A percentile compares a stretch with the other conserved stretches of the same genome.
phyloP scores from a whole-genome alignment of 2,888 invertebrate genomes.

The Elgonia sp. region DNA sequence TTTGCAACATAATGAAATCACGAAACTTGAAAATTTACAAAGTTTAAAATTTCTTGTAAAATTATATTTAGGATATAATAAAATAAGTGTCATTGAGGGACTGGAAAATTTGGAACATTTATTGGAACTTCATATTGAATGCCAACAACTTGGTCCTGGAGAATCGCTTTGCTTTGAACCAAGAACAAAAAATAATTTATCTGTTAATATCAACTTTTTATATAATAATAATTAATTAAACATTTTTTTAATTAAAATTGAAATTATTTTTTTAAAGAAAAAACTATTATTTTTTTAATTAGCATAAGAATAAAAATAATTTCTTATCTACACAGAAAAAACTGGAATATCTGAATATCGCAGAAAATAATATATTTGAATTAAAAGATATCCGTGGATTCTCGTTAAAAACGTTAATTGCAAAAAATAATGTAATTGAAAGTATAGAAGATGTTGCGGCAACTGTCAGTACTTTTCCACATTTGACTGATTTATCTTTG shows the following conservation, averaged over 20 bases:
- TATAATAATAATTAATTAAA: no score
- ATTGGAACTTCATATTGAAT: conserved; percentile 91
- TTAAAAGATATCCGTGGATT: conserved; percentile 86
- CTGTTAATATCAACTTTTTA: conserved; percentile 86
- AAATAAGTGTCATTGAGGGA: conserved; percentile 91
- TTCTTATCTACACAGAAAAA: conserved; percentile 86
- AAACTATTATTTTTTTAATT: no score
- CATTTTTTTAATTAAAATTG: no score
- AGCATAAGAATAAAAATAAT: no score
- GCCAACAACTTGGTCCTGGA: conserved; percentile 88
- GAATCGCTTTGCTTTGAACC: conserved; percentile 91
- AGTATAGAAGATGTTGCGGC: conserved; percentile 88
- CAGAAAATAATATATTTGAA: conserved; percentile 89
- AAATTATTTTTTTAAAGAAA: no score
- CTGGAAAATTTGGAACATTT: conserved; percentile 89
- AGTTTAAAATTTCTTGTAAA: conserved; percentile 91
- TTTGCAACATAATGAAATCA: conserved; percentile 93
- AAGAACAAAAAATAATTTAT: conserved; percentile 88
- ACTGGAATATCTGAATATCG: conserved; percentile 89
- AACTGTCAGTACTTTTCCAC: conserved; percentile 88
- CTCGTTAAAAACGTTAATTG: conserved; percentile 88
- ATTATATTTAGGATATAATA: conserved; percentile 92
- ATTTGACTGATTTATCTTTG: conserved; percentile 88
- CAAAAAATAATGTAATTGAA: conserved; percentile 88
- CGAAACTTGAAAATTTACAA: conserved; percentile 90